Evolutionary conservation across 2,888 invertebrate species (phyloP).

Genomic region (Steromphala cineraria): DNA sequence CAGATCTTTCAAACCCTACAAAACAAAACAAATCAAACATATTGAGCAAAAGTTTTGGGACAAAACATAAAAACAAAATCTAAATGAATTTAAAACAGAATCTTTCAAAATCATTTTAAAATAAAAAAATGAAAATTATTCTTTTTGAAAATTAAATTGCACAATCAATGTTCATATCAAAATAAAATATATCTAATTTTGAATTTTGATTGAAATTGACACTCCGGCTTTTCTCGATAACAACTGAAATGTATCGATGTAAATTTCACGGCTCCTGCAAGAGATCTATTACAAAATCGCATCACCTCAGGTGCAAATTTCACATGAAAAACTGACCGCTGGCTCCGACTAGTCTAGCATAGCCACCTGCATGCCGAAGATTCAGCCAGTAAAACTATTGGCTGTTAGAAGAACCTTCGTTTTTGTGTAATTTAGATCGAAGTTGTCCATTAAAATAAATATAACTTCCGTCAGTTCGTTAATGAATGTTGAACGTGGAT

Average conservation of each 20-base stretch:
- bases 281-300: constrained; percentile 12
- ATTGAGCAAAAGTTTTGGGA: too few species aligned
- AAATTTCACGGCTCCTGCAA: neutral
- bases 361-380: neutral
- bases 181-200: too few species aligned
- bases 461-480: neutral
- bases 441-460: neutral
- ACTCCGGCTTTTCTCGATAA: too few species aligned
- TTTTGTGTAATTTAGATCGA: constrained; percentile 12
- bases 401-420: neutral
- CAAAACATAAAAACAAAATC: too few species aligned
- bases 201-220: too few species aligned
- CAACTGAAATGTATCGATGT: neutral
- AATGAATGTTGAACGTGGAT: neutral
- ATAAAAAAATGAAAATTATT: too few species aligned
- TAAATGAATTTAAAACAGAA: too few species aligned
- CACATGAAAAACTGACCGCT: neutral
- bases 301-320: constrained; percentile 15
- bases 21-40: too few species aligned
- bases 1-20: too few species aligned
- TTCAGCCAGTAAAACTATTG: neutral
- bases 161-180: too few species aligned
- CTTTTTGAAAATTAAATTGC: too few species aligned
- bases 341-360: neutral
- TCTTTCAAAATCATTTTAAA: too few species aligned